Evolutionary conservation across 92 coral and sea anemone species (phyloP).

Genomic region (Porites rus): DNA sequence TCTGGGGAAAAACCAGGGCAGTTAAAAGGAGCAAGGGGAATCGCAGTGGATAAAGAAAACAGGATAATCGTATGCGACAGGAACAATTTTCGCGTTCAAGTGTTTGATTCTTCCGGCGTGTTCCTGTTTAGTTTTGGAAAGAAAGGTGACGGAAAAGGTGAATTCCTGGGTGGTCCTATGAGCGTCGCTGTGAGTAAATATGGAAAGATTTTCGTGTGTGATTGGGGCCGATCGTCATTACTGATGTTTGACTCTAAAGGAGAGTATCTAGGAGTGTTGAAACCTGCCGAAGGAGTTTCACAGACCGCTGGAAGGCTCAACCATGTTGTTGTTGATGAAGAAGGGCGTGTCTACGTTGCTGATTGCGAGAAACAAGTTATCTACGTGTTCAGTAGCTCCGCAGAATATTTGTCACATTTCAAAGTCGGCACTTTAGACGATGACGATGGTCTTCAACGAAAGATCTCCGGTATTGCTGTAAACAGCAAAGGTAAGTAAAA

Average conservation of each 20-base stretch:
- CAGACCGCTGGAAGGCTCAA: slow-evolving; percentile 51
- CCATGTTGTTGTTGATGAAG: slow-evolving; percentile 37
- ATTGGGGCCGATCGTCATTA: slow-evolving; percentile 55
- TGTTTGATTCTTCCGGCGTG: slow-evolving; percentile 59
- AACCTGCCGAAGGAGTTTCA: slow-evolving; percentile 5
- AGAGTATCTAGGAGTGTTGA: slow-evolving; percentile 39
- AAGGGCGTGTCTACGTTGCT: slow-evolving; percentile 54
- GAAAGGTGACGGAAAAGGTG: slow-evolving; percentile 57
- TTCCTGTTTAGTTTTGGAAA: slow-evolving; percentile 62
- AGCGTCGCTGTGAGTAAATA: slow-evolving; percentile 55
- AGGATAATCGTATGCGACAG: slow-evolving; percentile 71
- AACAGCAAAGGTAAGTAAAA: slow-evolving; percentile 51
- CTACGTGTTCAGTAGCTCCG: slow-evolving; percentile 46
- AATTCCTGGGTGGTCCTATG: slow-evolving; percentile 61
- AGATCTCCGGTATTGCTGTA: slow-evolving; percentile 60
- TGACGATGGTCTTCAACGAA: slow-evolving; percentile 62
- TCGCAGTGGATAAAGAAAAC: slow-evolving; percentile 59
- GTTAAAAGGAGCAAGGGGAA: slow-evolving; percentile 62
- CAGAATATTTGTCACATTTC: slow-evolving; percentile 43
- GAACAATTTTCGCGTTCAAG: slow-evolving; percentile 69
- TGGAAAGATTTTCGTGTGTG: slow-evolving; percentile 57
- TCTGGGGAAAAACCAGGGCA: slow-evolving; percentile 52
- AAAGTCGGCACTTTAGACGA: slow-evolving; percentile 48
- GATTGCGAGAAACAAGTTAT: slow-evolving; percentile 60
- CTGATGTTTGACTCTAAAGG: slow-evolving; percentile 63